A percentile compares a stretch with the other conserved stretches of the same genome.
Evolutionary conservation across 37 sponge, comb jelly and placozoan species (phyloP).

Genomic region (Halisarca cf. caerulea): DNA sequence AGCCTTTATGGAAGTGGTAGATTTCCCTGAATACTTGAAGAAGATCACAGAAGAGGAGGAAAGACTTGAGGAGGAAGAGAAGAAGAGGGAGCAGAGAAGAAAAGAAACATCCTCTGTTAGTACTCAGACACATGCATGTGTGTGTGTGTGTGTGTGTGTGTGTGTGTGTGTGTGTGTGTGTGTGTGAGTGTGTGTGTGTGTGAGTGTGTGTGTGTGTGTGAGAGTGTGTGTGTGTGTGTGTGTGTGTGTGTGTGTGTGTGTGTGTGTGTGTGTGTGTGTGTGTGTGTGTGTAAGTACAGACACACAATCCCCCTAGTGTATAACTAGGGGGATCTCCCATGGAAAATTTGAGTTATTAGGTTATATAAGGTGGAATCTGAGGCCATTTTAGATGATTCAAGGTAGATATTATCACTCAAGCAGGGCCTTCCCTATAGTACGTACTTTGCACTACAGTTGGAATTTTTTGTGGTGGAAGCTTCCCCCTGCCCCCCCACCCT

Average conservation of each 20-base stretch:
- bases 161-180: background rate
- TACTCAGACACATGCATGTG: slow-evolving; percentile 75
- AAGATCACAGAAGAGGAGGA: slow-evolving; percentile 49
- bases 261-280: too few relatives aligned
- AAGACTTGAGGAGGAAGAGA: slow-evolving; percentile 46
- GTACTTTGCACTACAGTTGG: too few relatives aligned
- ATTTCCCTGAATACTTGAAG: slow-evolving; percentile 72
- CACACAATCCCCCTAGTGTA: too few relatives aligned
- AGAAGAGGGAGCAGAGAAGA: slow-evolving; percentile 62
- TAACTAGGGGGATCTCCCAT: too few relatives aligned
- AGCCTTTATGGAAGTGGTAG: slow-evolving; percentile 58
- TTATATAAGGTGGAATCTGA: too few relatives aligned
- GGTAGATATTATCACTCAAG: too few relatives aligned
- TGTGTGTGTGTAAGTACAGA: too few relatives aligned
- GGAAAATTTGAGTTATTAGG: too few relatives aligned
- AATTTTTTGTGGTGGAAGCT: too few relatives aligned
- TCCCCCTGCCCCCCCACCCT: too few relatives aligned
- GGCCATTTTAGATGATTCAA: too few relatives aligned
- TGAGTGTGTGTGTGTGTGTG: slow-evolving; percentile 12
- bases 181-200: slow-evolving; percentile 33
- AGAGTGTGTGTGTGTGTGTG: background rate
- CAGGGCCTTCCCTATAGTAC: too few relatives aligned
- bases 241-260: background rate
- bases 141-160: background rate
- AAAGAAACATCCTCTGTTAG: slow-evolving; percentile 76